Evolutionary conservation across 2,888 invertebrate species (phyloP).

Genomic region (Plagodis pulveraria): DNA sequence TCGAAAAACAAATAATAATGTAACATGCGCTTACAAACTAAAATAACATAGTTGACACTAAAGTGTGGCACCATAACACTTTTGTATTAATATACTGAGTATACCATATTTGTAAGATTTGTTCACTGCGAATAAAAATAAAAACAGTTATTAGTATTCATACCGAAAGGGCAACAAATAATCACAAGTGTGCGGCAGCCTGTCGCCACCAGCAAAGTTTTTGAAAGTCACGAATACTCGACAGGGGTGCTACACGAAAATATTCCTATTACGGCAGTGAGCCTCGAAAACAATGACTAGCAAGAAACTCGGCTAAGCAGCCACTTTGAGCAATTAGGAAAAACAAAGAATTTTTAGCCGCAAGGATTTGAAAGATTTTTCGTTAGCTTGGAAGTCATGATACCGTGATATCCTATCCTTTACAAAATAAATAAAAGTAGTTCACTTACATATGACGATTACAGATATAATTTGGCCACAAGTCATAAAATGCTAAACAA

Average conservation of each 20-base stretch:
- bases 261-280: slow-evolving; percentile 70
- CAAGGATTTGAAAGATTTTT: slow-evolving; percentile 43
- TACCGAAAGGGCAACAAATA: slow-evolving; percentile 40
- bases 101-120: too few relatives aligned
- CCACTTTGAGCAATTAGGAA: slow-evolving; percentile 81
- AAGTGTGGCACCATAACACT: too few relatives aligned
- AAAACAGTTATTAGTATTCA: slow-evolving; percentile 30
- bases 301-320: slow-evolving; percentile 74
- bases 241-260: slow-evolving; percentile 67
- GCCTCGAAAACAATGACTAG: slow-evolving; percentile 82
- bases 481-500: too few relatives aligned
- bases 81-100: too few relatives aligned
- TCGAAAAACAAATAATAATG: too few relatives aligned
- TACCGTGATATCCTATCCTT: not conserved
- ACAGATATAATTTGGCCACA: too few relatives aligned
- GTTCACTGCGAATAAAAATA: slow-evolving; percentile 3
- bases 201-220: slow-evolving; percentile 57
- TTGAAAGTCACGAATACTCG: slow-evolving; percentile 73
- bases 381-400: slow-evolving; percentile 9
- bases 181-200: slow-evolving; percentile 45
- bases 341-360: slow-evolving; percentile 83
- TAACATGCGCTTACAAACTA: too few relatives aligned
- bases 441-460: not conserved
- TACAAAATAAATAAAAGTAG: not conserved
- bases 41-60: too few relatives aligned